Evolutionary conservation across 2,113 vertebrate genomes (phyloP).

Genomic region (Chaetodon auriga): DNA sequence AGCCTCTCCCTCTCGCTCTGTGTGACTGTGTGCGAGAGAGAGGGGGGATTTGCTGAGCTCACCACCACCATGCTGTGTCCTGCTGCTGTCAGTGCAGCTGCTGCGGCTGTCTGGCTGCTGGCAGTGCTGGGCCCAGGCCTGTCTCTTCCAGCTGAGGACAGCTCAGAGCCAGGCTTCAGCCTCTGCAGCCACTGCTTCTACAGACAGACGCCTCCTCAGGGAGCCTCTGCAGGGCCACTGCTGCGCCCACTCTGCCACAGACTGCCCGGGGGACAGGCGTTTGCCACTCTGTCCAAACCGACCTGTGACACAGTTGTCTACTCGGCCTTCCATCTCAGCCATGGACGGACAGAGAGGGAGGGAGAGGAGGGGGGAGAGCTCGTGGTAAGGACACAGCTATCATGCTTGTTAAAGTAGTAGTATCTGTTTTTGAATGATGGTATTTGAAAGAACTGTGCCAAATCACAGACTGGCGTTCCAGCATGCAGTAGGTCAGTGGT

Average conservation of each 20-base stretch:
- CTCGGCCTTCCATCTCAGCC: conserved; percentile 76
- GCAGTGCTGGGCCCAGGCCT: conserved; percentile 72
- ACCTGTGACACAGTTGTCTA: conserved; percentile 77
- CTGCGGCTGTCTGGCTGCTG: conserved; percentile 74
- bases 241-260: conserved; percentile 77
- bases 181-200: conserved; percentile 80
- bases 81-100: conserved; percentile 76
- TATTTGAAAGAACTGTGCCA: neutral
- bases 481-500: neutral
- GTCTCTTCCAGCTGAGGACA: conserved; percentile 69
- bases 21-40: conserved; percentile 34
- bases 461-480: neutral
- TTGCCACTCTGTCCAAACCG: conserved; percentile 76
- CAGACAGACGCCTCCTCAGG: conserved; percentile 74
- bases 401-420: conserved; percentile 22
- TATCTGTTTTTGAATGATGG: neutral
- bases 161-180: conserved; percentile 56
- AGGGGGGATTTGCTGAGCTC: conserved; percentile 71
- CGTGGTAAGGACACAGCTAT: conserved; percentile 69
- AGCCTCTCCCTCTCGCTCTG: conserved; percentile 67
- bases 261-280: conserved; percentile 70
- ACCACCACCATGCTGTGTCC: conserved; percentile 70
- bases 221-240: conserved; percentile 50
- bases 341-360: conserved; percentile 58
- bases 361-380: conserved; percentile 49